Conservation (phyloP, 1,140 invertebrate genomes). For the Camponotus floridanus region DNA sequence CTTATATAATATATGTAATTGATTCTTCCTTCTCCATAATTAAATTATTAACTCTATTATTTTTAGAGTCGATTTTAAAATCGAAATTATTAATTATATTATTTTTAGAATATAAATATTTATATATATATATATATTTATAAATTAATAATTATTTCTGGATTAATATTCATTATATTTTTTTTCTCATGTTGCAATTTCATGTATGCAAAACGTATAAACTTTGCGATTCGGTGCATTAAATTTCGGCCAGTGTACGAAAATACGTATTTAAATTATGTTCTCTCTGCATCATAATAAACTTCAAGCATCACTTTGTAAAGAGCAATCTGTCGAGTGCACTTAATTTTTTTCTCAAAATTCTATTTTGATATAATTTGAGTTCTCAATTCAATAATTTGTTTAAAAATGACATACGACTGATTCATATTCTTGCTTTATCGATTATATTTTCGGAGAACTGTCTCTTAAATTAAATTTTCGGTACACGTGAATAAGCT, state of each 20-base stretch:
- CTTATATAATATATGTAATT: no score
- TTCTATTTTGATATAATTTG: no score
- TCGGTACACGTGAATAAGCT: not conserved
- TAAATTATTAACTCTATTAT: no score
- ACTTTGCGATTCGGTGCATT: slow-evolving; percentile 38
- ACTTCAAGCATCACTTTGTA: slow-evolving; percentile 47
- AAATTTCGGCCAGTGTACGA: slow-evolving; percentile 54
- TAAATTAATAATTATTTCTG: no score
- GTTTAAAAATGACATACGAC: not conserved
- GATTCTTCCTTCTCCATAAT: no score
- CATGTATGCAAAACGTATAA: not conserved
- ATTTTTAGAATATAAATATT: no score
- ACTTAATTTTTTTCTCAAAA: not conserved
- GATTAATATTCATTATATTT: no score
- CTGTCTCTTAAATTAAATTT: slow-evolving; percentile 17
- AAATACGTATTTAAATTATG: slow-evolving; percentile 65
- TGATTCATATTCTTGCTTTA: not conserved
- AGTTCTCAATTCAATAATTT: slow-evolving; percentile 15
- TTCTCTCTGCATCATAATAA: slow-evolving; percentile 58
- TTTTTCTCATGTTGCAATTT: not conserved
- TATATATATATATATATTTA: no score
- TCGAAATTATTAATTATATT: no score
- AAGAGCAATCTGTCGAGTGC: slow-evolving; percentile 11
- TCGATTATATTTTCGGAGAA: not conserved
- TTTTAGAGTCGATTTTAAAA: no score